Percentiles rank a stretch among this genome's conserved stretches.
Evolutionary conservation across 1,140 invertebrate species (phyloP).

Genomic region (Meloidogyne floridensis): DNA sequence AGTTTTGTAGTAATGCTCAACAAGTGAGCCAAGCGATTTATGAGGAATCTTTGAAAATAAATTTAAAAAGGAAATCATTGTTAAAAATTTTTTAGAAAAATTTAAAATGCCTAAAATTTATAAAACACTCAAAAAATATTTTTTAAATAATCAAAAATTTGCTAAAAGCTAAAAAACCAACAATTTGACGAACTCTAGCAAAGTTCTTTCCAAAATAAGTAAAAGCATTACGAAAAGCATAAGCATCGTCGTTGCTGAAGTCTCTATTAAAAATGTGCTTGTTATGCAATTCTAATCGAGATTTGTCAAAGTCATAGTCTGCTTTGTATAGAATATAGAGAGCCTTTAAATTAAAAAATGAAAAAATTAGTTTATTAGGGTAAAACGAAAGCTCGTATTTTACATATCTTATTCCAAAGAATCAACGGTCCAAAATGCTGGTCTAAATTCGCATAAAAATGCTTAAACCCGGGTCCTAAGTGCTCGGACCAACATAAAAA

Average conservation of each 20-base stretch:
- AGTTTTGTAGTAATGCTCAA: slow-evolving; percentile 43
- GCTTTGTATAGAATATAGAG: slow-evolving; percentile 31
- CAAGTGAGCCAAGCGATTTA: slow-evolving; percentile 34
- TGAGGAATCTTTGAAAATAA: slow-evolving; percentile 32
- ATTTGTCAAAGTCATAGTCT: slow-evolving; percentile 23
- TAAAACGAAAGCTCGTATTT: too few species aligned
- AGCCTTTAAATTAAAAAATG: slow-evolving; percentile 22
- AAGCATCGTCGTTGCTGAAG: slow-evolving; percentile 28
- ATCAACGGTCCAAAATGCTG: too few species aligned
- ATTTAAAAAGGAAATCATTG: too few species aligned
- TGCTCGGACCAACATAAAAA: too few species aligned
- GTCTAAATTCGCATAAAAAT: too few species aligned
- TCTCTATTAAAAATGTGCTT: neutral
- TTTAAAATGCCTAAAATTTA: neutral
- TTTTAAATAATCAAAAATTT: neutral
- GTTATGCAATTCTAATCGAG: neutral
- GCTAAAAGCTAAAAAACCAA: neutral
- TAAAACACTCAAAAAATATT: neutral
- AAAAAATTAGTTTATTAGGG: too few species aligned
- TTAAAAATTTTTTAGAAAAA: too few species aligned
- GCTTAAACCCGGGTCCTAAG: too few species aligned
- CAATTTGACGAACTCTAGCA: slow-evolving; percentile 42
- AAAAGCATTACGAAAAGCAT: slow-evolving; percentile 31
- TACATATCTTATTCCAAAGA: too few species aligned
- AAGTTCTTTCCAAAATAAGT: slow-evolving; percentile 43